phyloP scores from a whole-genome alignment of 2,888 invertebrate species.

The Catocala nupta region DNA sequence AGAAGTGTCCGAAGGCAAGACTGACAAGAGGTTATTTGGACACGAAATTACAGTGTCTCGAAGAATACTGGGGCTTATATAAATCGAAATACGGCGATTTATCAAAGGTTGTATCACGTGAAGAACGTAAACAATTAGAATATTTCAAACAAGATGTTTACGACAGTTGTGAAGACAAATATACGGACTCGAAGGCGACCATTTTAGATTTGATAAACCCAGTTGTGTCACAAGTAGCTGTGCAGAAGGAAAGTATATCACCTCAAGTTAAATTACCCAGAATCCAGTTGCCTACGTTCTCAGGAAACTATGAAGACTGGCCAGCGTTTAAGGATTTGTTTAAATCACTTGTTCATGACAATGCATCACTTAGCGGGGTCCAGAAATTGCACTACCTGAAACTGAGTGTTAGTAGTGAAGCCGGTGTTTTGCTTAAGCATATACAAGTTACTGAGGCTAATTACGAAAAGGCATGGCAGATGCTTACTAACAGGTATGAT shows the following conservation, averaged over 20 bases:
- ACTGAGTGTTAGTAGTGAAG: neutral
- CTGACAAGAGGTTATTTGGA: too few species aligned
- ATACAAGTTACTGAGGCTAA: constrained; percentile 7
- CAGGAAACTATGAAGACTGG: neutral
- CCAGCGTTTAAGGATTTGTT: neutral
- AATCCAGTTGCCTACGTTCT: constrained; percentile 2
- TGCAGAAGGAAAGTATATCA: neutral
- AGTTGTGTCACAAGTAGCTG: too few species aligned
- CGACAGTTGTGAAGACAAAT: too few species aligned
- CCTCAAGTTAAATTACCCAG: neutral
- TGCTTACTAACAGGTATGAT: neutral
- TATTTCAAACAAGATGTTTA: too few species aligned
- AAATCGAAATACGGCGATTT: too few species aligned
- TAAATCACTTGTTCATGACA: neutral
- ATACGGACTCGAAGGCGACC: too few species aligned
- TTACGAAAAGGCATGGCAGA: constrained; percentile 7
- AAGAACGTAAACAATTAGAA: too few species aligned
- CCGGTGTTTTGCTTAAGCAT: neutral
- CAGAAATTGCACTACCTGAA: neutral
- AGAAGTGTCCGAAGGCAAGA: too few species aligned
- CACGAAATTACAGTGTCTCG: too few species aligned
- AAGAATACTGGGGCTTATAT: too few species aligned
- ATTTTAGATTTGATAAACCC: too few species aligned
- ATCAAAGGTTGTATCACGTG: too few species aligned
- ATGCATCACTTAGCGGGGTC: neutral